Conservation (phyloP, 2,113 vertebrate species). For the Callipepla californica region DNA sequence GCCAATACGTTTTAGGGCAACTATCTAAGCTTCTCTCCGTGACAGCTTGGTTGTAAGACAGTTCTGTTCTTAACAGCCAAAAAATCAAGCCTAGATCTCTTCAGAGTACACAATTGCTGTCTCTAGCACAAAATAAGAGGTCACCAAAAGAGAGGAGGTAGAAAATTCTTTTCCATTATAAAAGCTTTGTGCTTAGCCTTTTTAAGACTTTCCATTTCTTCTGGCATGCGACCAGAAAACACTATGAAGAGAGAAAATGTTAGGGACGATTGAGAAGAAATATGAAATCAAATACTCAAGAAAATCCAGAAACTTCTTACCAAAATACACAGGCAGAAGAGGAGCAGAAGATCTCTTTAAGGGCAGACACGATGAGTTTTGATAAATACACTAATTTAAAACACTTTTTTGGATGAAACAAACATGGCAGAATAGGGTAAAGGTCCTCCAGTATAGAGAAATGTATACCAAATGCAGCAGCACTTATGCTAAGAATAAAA, state of each 20-base stretch:
- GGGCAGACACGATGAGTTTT: not conserved
- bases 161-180: slow-evolving; percentile 6
- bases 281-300: not conserved
- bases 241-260: not conserved
- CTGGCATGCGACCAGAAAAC: not conserved
- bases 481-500: not conserved
- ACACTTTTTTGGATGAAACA: not conserved
- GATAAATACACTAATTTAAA: not conserved
- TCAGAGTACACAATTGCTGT: not conserved
- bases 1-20: slow-evolving; percentile 26
- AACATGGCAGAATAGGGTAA: not conserved
- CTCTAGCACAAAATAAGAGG: not conserved
- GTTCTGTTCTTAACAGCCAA: slow-evolving; percentile 14
- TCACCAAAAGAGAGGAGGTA: not conserved
- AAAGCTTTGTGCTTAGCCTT: not conserved
- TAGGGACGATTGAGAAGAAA: slow-evolving; percentile 6
- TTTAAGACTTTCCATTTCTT: not conserved
- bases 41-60: slow-evolving; percentile 7
- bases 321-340: not conserved
- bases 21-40: not conserved
- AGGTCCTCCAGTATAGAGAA: not conserved
- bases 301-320: not conserved
- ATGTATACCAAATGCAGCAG: not conserved
- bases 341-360: not conserved
- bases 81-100: slow-evolving; percentile 9